Evolutionary conservation across 1,140 invertebrate genomes (phyloP).

Genomic region (Phocides pigmalion): DNA sequence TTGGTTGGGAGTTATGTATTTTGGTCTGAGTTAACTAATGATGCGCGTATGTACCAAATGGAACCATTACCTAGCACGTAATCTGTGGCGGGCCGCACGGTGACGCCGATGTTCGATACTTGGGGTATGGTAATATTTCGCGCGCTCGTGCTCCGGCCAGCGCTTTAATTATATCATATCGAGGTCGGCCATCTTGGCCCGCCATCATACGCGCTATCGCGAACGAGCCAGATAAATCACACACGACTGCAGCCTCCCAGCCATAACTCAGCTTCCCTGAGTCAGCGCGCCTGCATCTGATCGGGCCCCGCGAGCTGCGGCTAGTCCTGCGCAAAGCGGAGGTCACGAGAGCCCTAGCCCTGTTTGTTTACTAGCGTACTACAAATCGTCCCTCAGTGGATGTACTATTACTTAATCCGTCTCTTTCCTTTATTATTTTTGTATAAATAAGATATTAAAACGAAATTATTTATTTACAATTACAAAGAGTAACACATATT

Average conservation of each 20-base stretch:
- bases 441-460: too few relatives aligned
- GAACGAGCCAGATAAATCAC: slow-evolving; percentile 46
- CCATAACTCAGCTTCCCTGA: slow-evolving; percentile 34
- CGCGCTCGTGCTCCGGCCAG: slow-evolving; percentile 57
- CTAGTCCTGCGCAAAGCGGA: slow-evolving; percentile 14
- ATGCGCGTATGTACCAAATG: neutral
- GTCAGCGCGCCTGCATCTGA: slow-evolving; percentile 33
- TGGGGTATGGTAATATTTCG: slow-evolving; percentile 66
- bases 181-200: slow-evolving; percentile 35
- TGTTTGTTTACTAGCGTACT: slow-evolving; percentile 12
- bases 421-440: too few relatives aligned
- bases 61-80: neutral
- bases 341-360: slow-evolving; percentile 21
- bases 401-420: neutral
- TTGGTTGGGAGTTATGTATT: too few relatives aligned
- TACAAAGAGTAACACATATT: too few relatives aligned
- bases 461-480: too few relatives aligned
- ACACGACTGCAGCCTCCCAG: slow-evolving; percentile 34
- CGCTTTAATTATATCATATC: slow-evolving; percentile 67
- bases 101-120: slow-evolving; percentile 35
- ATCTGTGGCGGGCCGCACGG: slow-evolving; percentile 12
- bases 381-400: neutral
- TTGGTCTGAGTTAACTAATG: too few relatives aligned
- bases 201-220: slow-evolving; percentile 41
- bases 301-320: slow-evolving; percentile 3